Evolutionary conservation across 23 tunicate genomes (phyloP).

Genomic region (Diplosoma virens): DNA sequence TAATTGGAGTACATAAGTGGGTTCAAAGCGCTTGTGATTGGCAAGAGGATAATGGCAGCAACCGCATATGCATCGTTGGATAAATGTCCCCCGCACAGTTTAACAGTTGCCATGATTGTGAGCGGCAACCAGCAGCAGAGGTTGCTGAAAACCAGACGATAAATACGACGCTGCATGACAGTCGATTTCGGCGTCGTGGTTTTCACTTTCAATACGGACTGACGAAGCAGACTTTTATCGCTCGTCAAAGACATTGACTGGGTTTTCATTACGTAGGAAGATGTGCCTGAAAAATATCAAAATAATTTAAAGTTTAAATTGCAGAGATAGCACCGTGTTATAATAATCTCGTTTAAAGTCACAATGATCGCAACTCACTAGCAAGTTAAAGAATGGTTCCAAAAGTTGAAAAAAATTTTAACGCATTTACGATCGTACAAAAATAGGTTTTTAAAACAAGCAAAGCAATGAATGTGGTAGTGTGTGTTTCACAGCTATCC

Average conservation of each 20-base stretch:
- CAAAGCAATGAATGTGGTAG: too few relatives aligned
- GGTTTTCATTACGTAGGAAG: constrained; percentile 26
- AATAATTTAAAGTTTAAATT: too few relatives aligned
- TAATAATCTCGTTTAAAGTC: too few relatives aligned
- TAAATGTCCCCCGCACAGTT: not conserved
- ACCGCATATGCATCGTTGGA: constrained; percentile 28
- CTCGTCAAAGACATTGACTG: constrained; percentile 15
- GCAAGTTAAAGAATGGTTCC: too few relatives aligned
- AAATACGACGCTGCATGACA: constrained; percentile 26
- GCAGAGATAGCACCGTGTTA: too few relatives aligned
- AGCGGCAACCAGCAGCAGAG: constrained; percentile 33
- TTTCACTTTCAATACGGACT: not conserved
- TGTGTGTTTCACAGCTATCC: too few relatives aligned
- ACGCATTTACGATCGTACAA: too few relatives aligned
- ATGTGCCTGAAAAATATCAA: constrained; percentile 18
- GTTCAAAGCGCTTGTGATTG: constrained; percentile 37
- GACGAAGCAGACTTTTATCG: not conserved
- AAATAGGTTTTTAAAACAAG: too few relatives aligned
- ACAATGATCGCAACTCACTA: too few relatives aligned
- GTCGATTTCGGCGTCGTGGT: not conserved
- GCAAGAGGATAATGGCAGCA: constrained; percentile 31
- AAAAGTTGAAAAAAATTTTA: too few relatives aligned
- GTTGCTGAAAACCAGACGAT: constrained; percentile 33
- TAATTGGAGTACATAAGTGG: constrained; percentile 33
- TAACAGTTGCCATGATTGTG: constrained; percentile 23